A percentile compares a stretch with the other conserved stretches of the same genome.
phyloP scores from a whole-genome alignment of 2,113 vertebrate species.

The Zingel zingel region DNA sequence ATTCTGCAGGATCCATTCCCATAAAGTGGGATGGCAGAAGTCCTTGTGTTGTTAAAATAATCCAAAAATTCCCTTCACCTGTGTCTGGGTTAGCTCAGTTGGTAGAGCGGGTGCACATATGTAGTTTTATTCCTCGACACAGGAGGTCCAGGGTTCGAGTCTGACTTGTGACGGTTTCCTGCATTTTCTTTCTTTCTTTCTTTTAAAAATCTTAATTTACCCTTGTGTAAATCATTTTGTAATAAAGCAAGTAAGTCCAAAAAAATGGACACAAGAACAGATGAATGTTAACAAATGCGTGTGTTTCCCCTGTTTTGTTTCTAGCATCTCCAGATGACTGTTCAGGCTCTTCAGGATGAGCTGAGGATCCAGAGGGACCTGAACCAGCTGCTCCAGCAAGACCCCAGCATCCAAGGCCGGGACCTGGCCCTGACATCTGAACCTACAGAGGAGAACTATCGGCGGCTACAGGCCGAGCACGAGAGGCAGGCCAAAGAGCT shows the following conservation, averaged over 20 bases:
- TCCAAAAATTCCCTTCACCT: constrained; percentile 1
- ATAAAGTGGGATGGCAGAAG: not conserved
- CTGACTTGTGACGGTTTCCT: no score
- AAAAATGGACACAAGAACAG: not conserved
- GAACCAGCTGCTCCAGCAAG: constrained; percentile 97
- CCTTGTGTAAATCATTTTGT: constrained; percentile 7
- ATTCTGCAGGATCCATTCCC: constrained; percentile 26
- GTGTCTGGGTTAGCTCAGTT: no score
- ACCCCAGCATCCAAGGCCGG: constrained; percentile 84
- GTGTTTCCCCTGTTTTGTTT: constrained; percentile 32
- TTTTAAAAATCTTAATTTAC: not conserved
- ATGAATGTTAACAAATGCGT: not conserved
- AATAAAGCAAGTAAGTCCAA: not conserved
- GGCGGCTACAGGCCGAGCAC: constrained; percentile 90
- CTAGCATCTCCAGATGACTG: constrained; percentile 98
- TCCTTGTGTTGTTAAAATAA: constrained; percentile 1
- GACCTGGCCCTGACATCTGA: constrained; percentile 87
- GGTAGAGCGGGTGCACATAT: no score
- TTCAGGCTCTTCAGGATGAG: constrained; percentile 98
- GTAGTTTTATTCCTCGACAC: no score
- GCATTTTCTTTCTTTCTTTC: rapidly evolving
- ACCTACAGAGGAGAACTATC: constrained; percentile 96
- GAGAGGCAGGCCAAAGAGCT: constrained; percentile 98
- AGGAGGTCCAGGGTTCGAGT: no score
- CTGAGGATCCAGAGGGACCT: constrained; percentile 96